Evolutionary conservation across 1,140 invertebrate species (phyloP), one percentile per base, ranked within the genome.

Genomic region (Geopemphigus sp.): DNA sequence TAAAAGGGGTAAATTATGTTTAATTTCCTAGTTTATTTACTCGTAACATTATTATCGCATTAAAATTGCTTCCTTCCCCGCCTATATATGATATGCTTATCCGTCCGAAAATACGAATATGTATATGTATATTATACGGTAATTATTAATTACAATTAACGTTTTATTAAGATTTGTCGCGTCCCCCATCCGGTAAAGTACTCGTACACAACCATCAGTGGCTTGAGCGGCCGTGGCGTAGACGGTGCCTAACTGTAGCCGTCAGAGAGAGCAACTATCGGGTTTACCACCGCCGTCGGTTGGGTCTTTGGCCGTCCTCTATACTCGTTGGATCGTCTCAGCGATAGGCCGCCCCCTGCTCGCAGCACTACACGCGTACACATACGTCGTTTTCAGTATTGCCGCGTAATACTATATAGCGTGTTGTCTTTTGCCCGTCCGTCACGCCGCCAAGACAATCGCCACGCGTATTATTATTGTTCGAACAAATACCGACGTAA

Each of bases 271-370:
- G 68, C 68, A 11, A 10, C 68, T 8, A 24, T 45, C 63, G 63
- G n/a, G 11, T 19, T 11, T 15, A 26, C 15, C 29, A 32, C 5
- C 15, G 24, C 3, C 47, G 47, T 19, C 68, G 66, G 66, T 70
- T n/a, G 66, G 39, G 22, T 24, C 66, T 4, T 14, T 19, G n/a
- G 19, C 50, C 22, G 66, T 45, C 3, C n/a, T 53, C 24, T 53
- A 70, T 72, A 72, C 68, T 54, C 68, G 68, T 72, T 72, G 68
- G 50, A 72, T 54, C 68, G 68, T 72, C 47, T 29, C 22, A 17
- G 47, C 50, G 47, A 72, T 24, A 72, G 68, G 68, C 68, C 68
- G 68, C 24, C 24, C 68, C 50, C 50, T 17, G 66, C n/a, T 19
- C 22, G 45, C 24, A 24, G 32, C 63, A 66, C 61, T 5, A 29